Conservation (phyloP, 2,113 vertebrate genomes). For the Gadus chalcogrammus region DNA sequence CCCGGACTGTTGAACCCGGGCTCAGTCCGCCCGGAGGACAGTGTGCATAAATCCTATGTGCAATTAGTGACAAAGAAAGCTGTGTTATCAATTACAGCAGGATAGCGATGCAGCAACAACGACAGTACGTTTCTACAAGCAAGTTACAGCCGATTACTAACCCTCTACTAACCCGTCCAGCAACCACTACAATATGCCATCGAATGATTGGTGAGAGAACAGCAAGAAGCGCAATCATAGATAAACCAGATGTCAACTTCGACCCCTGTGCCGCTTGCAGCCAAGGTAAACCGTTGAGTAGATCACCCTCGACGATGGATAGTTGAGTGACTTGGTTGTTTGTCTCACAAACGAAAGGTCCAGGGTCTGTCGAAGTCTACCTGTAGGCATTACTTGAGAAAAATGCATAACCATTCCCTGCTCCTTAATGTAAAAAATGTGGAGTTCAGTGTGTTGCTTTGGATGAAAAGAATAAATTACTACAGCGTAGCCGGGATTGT, state of each 20-base stretch:
- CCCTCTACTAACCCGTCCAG: not conserved
- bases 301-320: not conserved
- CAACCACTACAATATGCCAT: not conserved
- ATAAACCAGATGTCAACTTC: no score
- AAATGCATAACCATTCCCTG: not conserved
- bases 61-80: not conserved
- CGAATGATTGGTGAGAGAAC: not conserved
- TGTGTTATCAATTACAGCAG: conserved; percentile 6
- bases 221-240: no score
- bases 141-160: not conserved
- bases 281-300: not conserved
- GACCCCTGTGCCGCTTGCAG: no score
- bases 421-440: not conserved
- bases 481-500: no score
- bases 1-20: not conserved
- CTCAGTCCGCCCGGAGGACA: not conserved
- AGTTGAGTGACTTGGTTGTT: no score
- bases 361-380: no score
- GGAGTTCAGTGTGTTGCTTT: no score
- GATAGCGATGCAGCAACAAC: not conserved
- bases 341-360: no score
- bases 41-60: not conserved
- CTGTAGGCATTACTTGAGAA: no score
- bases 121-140: not conserved
- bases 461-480: no score